phyloP scores from a whole-genome alignment of 2,113 vertebrate species.

The Indri indri region DNA sequence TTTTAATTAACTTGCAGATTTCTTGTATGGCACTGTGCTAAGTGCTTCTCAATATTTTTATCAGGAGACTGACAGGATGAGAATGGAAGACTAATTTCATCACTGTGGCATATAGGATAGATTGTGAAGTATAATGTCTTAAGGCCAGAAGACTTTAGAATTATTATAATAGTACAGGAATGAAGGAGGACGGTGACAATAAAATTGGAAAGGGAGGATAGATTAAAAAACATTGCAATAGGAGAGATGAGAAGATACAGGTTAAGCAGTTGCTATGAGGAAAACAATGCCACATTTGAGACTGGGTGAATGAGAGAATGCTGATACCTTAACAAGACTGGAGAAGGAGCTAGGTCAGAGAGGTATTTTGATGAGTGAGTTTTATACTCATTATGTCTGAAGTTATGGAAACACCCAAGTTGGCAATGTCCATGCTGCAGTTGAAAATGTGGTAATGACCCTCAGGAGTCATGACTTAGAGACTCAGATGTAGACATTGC shows the following conservation, averaged over 20 bases:
- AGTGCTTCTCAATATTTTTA: neutral
- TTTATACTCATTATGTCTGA: neutral
- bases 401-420: neutral
- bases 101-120: neutral
- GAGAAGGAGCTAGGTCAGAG: neutral
- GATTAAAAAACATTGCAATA: neutral
- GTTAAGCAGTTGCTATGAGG: neutral
- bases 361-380: neutral
- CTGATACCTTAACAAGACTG: neutral
- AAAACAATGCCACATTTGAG: neutral
- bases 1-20: conserved; percentile 50
- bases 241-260: neutral
- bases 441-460: neutral
- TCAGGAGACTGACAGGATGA: neutral
- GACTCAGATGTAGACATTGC: neutral
- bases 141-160: neutral
- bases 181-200: neutral
- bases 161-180: neutral
- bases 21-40: neutral
- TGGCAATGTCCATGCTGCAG: neutral
- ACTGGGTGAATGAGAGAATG: neutral
- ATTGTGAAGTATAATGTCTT: neutral
- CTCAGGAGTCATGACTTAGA: neutral
- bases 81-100: neutral
- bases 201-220: neutral